phyloP scores from a whole-genome alignment of 2,113 vertebrate genomes.

The Coregonus clupeaformis region DNA sequence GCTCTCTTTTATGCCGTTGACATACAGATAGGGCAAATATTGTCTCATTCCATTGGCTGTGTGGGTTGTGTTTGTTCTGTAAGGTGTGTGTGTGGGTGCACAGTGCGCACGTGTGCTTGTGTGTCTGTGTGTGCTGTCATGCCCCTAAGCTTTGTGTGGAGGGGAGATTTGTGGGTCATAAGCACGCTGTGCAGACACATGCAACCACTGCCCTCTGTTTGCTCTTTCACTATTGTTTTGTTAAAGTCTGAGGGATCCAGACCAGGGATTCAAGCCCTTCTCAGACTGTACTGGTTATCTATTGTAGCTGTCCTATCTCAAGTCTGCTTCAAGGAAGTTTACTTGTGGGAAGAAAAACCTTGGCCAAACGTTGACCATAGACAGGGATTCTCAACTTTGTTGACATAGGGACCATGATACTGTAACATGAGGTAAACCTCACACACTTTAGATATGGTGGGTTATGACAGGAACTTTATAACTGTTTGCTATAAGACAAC shows the following conservation, averaged over 20 bases:
- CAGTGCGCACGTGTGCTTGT: not conserved
- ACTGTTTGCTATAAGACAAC: not conserved
- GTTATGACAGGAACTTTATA: not conserved
- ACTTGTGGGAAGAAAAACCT: too few relatives aligned
- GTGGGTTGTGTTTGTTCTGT: not conserved
- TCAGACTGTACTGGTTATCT: not conserved
- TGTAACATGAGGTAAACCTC: not conserved
- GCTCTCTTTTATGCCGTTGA: not conserved
- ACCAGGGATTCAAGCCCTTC: not conserved
- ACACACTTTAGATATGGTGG: not conserved
- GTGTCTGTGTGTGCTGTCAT: constrained; percentile 13
- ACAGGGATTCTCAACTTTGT: not conserved
- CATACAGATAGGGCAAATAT: constrained; percentile 8
- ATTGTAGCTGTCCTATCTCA: not conserved
- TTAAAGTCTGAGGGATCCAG: not conserved
- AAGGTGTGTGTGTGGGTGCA: too few relatives aligned
- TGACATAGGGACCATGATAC: not conserved
- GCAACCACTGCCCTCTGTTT: constrained; percentile 9
- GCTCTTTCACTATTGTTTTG: not conserved
- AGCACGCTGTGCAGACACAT: constrained; percentile 32
- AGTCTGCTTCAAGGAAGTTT: too few relatives aligned
- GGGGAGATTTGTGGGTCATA: constrained; percentile 26
- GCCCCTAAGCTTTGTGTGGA: not conserved
- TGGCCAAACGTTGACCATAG: not conserved
- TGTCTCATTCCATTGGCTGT: constrained; percentile 5